Evolutionary conservation across 2,888 invertebrate species (phyloP), one percentile per base, ranked within the genome.

Genomic region (Quadriops clusia): DNA sequence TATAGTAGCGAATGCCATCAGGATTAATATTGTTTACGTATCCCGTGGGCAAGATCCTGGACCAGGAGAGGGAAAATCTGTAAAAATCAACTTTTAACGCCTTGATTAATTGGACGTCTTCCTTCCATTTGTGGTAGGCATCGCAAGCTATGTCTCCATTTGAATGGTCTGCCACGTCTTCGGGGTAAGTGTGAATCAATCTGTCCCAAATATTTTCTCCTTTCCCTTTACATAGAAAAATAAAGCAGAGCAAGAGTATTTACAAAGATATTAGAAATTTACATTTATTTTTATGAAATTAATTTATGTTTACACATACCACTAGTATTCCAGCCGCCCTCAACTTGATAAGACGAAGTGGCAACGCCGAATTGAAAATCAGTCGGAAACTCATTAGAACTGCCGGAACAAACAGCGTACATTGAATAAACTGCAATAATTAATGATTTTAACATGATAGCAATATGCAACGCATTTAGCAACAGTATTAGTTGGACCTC

Each of bases 1-100:
- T 67, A 57, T 80, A 81, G 56, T 76, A 77, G 22, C 60, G 53
- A 17, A 81, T 55, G 3, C 77, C 80, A 4, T 53, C 56, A 32
- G 69, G 63, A 51, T 77, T 78, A 23, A 77, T 57, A 31, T 47
- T 58, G 54, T 68, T 67, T 37, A 60, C 53, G 6, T 64, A 54
- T 4, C 74, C 77, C 25, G 58, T 64, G 0, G 76, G 74, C 33
- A 77, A 51, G 24, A 78, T 61, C 22, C 78, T 61, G 2, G 74
- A 55, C 78, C 78, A 78, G 1, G 74, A 70, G 6, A 72, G 48
- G 0, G 71, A 71, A 43, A 72, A 65, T 11, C 59, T 58, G 47
- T 71, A 71, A 52, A 67, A 68, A 28, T 51, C 33, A 10, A 50
- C 51, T 15, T 46, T 44, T 4, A 52, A 30, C 11, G 42, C 21